Percentiles rank a stretch among this genome's conserved stretches.
phyloP scores from a whole-genome alignment of 1,140 invertebrate species.

The Ceratina australensis region DNA sequence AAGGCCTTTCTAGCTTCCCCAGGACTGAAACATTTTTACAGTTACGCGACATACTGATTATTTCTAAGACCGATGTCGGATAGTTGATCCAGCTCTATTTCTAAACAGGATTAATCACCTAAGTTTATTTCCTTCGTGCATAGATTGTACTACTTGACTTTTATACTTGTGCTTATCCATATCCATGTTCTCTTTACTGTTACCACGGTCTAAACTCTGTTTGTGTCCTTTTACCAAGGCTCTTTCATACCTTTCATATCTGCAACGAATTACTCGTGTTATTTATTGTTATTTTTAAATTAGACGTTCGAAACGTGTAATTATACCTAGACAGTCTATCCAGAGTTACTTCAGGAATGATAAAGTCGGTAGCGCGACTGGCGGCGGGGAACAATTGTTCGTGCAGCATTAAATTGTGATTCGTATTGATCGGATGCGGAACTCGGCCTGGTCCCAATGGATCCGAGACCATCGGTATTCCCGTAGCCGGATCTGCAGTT shows the following conservation, averaged over 20 bases:
- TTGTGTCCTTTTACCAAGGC: slow-evolving; percentile 81
- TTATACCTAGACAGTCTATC: slow-evolving; percentile 76
- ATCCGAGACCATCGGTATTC: slow-evolving; percentile 84
- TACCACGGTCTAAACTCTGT: slow-evolving; percentile 73
- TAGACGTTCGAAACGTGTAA: not conserved
- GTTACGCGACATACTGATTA: not conserved
- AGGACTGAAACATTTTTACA: slow-evolving; percentile 73
- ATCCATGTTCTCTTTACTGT: slow-evolving; percentile 76
- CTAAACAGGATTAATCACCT: slow-evolving; percentile 73
- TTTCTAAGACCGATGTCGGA: too few relatives aligned
- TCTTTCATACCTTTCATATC: slow-evolving; percentile 81
- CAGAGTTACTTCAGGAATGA: slow-evolving; percentile 76
- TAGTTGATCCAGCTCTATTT: too few relatives aligned
- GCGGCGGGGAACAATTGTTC: slow-evolving; percentile 87
- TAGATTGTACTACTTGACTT: slow-evolving; percentile 75
- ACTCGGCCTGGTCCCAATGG: slow-evolving; percentile 81
- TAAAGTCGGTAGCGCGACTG: slow-evolving; percentile 77
- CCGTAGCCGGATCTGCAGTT: slow-evolving; percentile 83
- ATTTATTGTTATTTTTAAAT: not conserved
- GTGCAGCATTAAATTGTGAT: slow-evolving; percentile 91
- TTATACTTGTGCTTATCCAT: slow-evolving; percentile 76
- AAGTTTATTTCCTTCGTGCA: slow-evolving; percentile 80
- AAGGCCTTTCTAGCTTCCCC: slow-evolving; percentile 89
- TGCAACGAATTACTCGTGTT: slow-evolving; percentile 41
- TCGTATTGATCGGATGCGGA: slow-evolving; percentile 82